Evolutionary conservation across 2,113 vertebrate genomes (phyloP).

Genomic region (Anthoscopus minutus): DNA sequence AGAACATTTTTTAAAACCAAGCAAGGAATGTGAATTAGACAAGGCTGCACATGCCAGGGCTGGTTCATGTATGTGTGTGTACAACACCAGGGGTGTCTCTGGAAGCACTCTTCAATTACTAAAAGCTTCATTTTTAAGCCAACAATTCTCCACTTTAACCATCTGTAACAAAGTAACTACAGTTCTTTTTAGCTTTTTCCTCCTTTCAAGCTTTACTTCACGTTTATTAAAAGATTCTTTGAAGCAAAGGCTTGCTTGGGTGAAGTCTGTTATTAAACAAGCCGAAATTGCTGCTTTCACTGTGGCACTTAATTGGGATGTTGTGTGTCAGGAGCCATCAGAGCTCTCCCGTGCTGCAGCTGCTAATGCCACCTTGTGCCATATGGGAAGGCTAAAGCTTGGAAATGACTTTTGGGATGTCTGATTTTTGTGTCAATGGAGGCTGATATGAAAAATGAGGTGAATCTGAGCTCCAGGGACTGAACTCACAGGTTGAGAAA

Average conservation of each 20-base stretch:
- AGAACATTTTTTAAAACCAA: not conserved
- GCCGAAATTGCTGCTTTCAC: slow-evolving; percentile 12
- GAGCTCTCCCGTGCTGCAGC: not conserved
- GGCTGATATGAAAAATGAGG: not conserved
- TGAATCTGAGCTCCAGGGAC: not conserved
- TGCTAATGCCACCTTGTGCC: not conserved
- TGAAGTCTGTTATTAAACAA: not conserved
- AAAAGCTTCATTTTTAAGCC: not conserved
- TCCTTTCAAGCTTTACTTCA: not conserved
- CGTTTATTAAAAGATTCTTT: not conserved
- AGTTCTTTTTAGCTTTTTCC: not conserved
- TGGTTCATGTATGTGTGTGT: not conserved
- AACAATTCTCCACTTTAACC: not conserved
- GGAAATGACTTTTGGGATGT: not conserved
- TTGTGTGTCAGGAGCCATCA: slow-evolving; percentile 16
- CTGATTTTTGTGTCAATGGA: not conserved
- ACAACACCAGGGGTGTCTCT: not conserved
- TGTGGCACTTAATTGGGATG: slow-evolving; percentile 27
- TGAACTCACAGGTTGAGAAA: not conserved
- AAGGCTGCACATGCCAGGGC: accelerated
- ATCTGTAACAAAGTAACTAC: not conserved
- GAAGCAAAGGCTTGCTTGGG: not conserved
- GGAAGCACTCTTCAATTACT: not conserved
- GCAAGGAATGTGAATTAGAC: not conserved
- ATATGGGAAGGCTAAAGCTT: not conserved